These are phyloP conservation scores for Sarcophaga carnaria DNA, from an alignment of 2,888 invertebrate species.

Conservation along the genomic window DNA sequence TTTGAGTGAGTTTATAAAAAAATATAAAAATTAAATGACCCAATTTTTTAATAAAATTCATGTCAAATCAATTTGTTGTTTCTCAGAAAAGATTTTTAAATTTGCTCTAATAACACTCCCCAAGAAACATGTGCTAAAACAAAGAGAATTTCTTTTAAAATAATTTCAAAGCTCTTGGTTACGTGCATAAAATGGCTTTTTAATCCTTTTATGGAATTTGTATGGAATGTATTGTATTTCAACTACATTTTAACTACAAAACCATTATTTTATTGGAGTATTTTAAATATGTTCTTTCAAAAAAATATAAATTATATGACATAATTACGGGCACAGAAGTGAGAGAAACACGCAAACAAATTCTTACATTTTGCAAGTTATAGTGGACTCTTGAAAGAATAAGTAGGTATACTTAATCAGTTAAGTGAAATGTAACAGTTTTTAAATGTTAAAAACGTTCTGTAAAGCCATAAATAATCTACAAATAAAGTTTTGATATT, in stretches of 20 bases:
- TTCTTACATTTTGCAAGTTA: neutral
- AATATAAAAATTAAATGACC: neutral
- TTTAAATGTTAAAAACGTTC: neutral
- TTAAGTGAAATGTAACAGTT: neutral
- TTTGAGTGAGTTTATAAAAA: neutral
- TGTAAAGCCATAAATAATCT: too few species aligned
- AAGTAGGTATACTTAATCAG: neutral
- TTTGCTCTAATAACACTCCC: neutral
- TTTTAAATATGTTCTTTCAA: slow-evolving; percentile 1
- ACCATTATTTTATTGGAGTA: slow-evolving; percentile 26
- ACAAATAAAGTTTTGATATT: too few species aligned
- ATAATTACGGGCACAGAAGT: slow-evolving; percentile 25
- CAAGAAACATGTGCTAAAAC: neutral
- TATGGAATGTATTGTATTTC: neutral
- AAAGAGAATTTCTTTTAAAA: neutral
- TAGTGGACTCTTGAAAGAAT: neutral
- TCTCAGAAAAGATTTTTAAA: too few species aligned
- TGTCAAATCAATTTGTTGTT: neutral
- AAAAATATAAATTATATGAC: slow-evolving; percentile 38
- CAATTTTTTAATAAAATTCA: neutral
- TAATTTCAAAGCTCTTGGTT: neutral
- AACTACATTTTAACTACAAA: neutral
- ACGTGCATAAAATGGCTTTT: neutral
- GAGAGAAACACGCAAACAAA: neutral
- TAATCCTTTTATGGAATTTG: neutral